Percentiles rank a stretch among this genome's conserved stretches.
Evolutionary conservation across 23 tunicate species (phyloP).

Genomic region (Trididemnum miniatum): DNA sequence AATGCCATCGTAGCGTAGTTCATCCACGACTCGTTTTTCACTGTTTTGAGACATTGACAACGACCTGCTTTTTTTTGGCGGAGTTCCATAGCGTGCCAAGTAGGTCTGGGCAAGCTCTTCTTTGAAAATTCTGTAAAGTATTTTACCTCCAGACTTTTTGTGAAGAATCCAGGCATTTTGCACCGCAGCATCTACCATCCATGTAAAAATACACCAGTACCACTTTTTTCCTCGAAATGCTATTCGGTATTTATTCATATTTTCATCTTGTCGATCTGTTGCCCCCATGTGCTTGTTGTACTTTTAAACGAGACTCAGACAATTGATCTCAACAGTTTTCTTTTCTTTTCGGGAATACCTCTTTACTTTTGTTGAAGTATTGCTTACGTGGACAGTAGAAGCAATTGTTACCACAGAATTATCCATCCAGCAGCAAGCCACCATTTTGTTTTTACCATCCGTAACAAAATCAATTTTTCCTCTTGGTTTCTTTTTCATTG

Average conservation of each 20-base stretch:
- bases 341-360: conserved; percentile 2
- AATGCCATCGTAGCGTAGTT: conserved; percentile 4
- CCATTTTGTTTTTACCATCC: conserved; percentile 14
- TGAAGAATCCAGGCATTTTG: conserved; percentile 12
- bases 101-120: conserved; percentile 1
- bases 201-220: conserved; percentile 11
- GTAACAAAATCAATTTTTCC: conserved; percentile 8
- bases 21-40: conserved; percentile 4
- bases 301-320: background rate
- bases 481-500: conserved; percentile 19
- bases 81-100: background rate
- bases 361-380: conserved; percentile 8
- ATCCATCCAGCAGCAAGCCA: conserved; percentile 20
- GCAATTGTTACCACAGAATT: conserved; percentile 30
- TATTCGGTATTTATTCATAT: background rate
- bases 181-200: conserved; percentile 8
- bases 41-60: background rate
- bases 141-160: conserved; percentile 5
- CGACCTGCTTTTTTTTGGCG: background rate
- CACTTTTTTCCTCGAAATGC: conserved; percentile 18
- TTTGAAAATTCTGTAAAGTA: background rate
- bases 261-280: conserved; percentile 17
- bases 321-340: background rate
- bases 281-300: conserved; percentile 11
- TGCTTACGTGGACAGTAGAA: conserved; percentile 13